A percentile compares a stretch with the other conserved stretches of the same genome.
Conservation (phyloP, 2,888 invertebrate species). For the Dermolepida albohirtum region DNA sequence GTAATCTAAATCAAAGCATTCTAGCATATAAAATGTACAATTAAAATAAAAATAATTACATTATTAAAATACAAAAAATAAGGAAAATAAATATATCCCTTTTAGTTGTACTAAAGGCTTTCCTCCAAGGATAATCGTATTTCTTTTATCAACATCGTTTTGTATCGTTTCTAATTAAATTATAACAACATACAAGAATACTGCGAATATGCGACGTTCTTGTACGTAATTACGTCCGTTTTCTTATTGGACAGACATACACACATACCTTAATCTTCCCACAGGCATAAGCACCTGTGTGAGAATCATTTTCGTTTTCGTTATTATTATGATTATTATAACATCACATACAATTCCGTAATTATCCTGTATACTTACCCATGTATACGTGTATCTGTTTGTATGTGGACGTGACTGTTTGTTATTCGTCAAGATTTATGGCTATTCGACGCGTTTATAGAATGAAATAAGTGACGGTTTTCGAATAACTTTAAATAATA, state of each 20-base stretch:
- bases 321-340: constrained; percentile 37
- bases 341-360: constrained; percentile 43
- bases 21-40: too few relatives aligned
- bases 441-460: constrained; percentile 32
- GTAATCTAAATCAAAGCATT: too few relatives aligned
- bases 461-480: constrained; percentile 35
- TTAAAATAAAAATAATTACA: too few relatives aligned
- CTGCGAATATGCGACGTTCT: constrained; percentile 34
- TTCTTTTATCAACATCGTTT: too few relatives aligned
- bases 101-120: too few relatives aligned
- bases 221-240: constrained; percentile 30
- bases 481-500: constrained; percentile 35
- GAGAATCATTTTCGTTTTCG: too few relatives aligned
- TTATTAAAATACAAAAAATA: too few relatives aligned
- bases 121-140: too few relatives aligned
- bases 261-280: constrained; percentile 39
- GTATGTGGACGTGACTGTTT: constrained; percentile 39
- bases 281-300: constrained; percentile 35
- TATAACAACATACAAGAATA: constrained; percentile 36
- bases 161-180: constrained; percentile 28
- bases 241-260: constrained; percentile 20
- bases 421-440: constrained; percentile 41
- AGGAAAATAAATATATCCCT: too few relatives aligned
- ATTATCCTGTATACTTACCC: constrained; percentile 33
- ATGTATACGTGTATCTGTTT: too few relatives aligned